Base-by-base conservation (phyloP, 2,113 vertebrate species). In the Noctilio leporinus region DNA sequence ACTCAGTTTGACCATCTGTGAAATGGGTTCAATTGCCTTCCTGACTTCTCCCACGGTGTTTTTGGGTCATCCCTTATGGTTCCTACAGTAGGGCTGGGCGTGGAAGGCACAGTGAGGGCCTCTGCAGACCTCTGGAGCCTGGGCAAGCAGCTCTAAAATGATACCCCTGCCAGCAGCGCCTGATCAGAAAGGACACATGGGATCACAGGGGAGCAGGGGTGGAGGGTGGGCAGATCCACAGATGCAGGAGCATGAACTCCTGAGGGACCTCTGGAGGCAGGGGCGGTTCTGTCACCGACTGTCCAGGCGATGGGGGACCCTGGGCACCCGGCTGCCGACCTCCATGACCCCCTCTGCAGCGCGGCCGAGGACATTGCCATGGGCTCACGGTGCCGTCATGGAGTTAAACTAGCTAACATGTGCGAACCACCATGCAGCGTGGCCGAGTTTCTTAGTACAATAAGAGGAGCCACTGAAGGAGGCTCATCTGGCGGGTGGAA, bases 251-350 rank as follows among this genome's bases (percentile, higher is more conserved):
- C 1, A 33, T 10, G n/a, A 17, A 20, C 7, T 53, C 75, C 5
- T n/a, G 17, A 30, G 47, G 0, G 5, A 5, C 5, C 10, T 15
- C 43, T 5, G 20, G 24, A 15, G 30, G 20, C 14, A 6, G 28
- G 8, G 8, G 7, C 51, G 16, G 12, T 9, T 53, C 55, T 53
- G 17, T 40, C 43, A n/a, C 40, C 22, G 5, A 1, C 20, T 4
- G 10, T 3, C 55, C 49, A 33, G 30, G 4, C 7, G 40, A 8
- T 22, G 12, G n/a, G 1, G 1, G 45, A 1, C 7, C 10, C 24
- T 6, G 16, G 4, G 2, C 17, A 64, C 59, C 28, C 1, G 28
- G 45, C 65, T 35, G 0, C 4, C 9, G 19, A 43, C 8, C 77
- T 76, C 47, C 24, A 28, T 40, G 59, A 33, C 3, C 22, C 6